Conservation (phyloP, 1,140 invertebrate genomes). For the Bombus waltoni region DNA sequence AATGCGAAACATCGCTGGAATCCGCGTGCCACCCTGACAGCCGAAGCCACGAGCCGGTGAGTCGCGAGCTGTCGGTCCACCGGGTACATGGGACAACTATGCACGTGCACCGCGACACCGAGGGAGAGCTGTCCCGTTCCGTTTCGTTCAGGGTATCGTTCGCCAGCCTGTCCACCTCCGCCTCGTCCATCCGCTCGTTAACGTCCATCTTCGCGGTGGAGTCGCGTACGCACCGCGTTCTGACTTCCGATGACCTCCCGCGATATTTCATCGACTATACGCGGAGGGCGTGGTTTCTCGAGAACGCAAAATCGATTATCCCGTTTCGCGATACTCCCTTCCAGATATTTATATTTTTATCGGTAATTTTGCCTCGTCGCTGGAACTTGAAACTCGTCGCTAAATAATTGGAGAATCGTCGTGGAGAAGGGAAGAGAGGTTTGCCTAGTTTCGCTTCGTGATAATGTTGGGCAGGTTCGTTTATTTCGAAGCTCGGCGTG, state of each 20-base stretch:
- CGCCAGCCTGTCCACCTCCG: constrained; percentile 58
- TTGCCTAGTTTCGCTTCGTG: no score
- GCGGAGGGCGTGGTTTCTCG: background rate
- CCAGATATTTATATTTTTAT: background rate
- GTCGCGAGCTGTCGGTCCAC: constrained; percentile 56
- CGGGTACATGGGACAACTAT: constrained; percentile 65
- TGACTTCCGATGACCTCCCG: constrained; percentile 36
- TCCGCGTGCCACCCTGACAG: constrained; percentile 53
- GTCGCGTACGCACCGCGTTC: constrained; percentile 13
- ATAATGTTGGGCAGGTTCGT: no score
- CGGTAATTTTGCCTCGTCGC: background rate
- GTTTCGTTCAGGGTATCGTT: constrained; percentile 54
- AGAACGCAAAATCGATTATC: no score
- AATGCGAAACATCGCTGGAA: constrained; percentile 64
- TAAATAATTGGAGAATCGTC: no score
- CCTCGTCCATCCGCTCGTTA: constrained; percentile 46
- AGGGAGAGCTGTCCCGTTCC: constrained; percentile 12
- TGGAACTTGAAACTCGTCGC: background rate
- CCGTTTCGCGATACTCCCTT: background rate
- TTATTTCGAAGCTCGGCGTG: no score
- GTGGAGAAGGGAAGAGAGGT: no score
- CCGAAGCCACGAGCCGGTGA: constrained; percentile 53
- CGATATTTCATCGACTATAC: constrained; percentile 25
- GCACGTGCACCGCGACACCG: constrained; percentile 51
- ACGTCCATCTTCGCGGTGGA: constrained; percentile 26